These are phyloP conservation scores for Adineta ricciae DNA, from an alignment of 2,888 invertebrate species.

Conservation along the genomic window DNA sequence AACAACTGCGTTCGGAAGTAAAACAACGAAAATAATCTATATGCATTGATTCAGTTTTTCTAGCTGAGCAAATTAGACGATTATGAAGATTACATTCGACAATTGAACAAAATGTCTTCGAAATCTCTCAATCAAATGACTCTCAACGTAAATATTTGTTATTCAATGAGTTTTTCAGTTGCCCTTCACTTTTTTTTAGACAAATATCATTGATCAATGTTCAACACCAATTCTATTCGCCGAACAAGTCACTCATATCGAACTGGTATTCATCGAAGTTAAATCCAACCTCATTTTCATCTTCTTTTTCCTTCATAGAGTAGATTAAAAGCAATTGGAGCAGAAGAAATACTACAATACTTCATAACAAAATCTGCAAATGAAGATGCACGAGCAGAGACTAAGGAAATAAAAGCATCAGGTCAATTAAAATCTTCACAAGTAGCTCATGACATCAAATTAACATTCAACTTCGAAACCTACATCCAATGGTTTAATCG, in stretches of 20 bases:
- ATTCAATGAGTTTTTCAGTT: background rate
- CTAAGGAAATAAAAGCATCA: background rate
- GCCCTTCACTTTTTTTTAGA: background rate
- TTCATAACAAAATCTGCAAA: conserved; percentile 53
- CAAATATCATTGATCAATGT: conserved; percentile 57
- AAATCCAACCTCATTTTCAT: background rate
- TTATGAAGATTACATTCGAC: conserved; percentile 8
- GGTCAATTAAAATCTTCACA: background rate
- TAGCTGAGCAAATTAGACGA: background rate
- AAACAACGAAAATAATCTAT: conserved; percentile 6
- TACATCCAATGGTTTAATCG: conserved; percentile 96
- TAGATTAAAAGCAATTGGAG: conserved; percentile 82
- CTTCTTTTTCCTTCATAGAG: conserved; percentile 52
- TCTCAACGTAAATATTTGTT: background rate
- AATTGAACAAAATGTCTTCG: background rate
- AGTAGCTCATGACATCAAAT: conserved; percentile 64
- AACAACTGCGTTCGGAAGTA: background rate
- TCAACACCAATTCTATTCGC: conserved; percentile 71
- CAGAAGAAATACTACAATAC: conserved; percentile 90
- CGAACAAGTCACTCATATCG: conserved; percentile 84
- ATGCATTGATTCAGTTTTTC: background rate
- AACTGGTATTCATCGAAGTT: conserved; percentile 54
- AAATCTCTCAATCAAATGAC: background rate
- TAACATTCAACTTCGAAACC: conserved; percentile 81
- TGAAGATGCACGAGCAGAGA: background rate